Evolutionary conservation across 2,113 vertebrate genomes (phyloP).

Genomic region (Taxidea taxus): DNA sequence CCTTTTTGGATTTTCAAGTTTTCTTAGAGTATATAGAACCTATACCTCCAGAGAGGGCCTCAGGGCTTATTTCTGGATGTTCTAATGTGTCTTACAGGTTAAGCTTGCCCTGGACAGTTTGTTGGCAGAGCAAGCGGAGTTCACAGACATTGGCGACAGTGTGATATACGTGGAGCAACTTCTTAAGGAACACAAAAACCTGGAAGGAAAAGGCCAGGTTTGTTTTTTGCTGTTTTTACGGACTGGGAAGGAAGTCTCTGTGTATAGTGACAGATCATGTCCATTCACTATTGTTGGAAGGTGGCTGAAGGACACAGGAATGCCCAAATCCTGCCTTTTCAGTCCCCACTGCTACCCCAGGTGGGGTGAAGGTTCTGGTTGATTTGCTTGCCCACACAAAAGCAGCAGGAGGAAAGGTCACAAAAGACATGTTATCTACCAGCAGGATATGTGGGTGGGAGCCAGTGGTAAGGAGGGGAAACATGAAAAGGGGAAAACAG

Average conservation of each 20-base stretch:
- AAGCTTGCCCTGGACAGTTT: slow-evolving; percentile 89
- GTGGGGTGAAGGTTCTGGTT: background rate
- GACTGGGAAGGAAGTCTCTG: background rate
- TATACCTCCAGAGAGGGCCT: background rate
- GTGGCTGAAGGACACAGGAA: background rate
- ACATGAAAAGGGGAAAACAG: background rate
- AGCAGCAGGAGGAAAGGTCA: background rate
- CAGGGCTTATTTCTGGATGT: background rate
- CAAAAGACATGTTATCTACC: background rate
- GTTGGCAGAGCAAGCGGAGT: slow-evolving; percentile 84
- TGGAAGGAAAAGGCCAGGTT: slow-evolving; percentile 93
- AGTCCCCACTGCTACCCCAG: background rate
- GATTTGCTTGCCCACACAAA: background rate
- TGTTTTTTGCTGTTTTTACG: background rate
- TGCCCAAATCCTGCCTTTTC: background rate
- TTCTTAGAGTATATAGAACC: background rate
- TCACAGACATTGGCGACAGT: slow-evolving; percentile 88
- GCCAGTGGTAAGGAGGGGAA: background rate
- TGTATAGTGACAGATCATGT: background rate
- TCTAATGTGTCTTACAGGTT: slow-evolving; percentile 81
- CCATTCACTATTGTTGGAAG: background rate
- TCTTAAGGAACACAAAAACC: slow-evolving; percentile 87
- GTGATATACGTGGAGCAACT: slow-evolving; percentile 87
- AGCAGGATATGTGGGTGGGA: background rate
- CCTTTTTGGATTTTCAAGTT: background rate